A percentile compares a stretch with the other conserved stretches of the same genome.
Evolutionary conservation across 1,140 invertebrate species (phyloP).

Genomic region (Penaeus chinensis): DNA sequence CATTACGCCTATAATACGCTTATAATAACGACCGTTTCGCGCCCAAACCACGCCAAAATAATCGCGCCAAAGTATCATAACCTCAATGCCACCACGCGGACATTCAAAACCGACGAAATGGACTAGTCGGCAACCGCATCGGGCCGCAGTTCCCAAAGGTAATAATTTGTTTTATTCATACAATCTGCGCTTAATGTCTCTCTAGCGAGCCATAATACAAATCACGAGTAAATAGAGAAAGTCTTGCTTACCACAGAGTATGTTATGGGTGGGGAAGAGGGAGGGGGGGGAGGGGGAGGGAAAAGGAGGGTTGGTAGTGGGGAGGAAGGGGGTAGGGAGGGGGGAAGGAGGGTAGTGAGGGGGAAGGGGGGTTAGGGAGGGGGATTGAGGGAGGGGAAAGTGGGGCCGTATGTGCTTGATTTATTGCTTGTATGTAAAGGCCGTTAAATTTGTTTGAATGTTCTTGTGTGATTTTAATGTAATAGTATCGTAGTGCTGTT

Average conservation of each 20-base stretch:
- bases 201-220: constrained; percentile 42
- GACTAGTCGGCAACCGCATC: constrained; percentile 3
- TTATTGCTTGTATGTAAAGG: no score
- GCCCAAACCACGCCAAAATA: no score
- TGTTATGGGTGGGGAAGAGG: constrained; percentile 4
- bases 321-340: background rate
- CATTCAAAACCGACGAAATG: no score
- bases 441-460: no score
- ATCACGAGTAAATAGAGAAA: constrained; percentile 46
- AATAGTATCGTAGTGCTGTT: no score
- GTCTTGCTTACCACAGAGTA: constrained; percentile 2
- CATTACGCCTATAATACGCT: no score
- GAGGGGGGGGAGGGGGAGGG: background rate
- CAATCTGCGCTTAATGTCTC: constrained; percentile 51
- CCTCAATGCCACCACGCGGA: no score
- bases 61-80: no score
- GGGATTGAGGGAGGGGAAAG: no score
- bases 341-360: background rate
- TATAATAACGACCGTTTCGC: no score
- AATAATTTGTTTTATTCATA: constrained; percentile 60
- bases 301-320: constrained; percentile 4
- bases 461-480: no score
- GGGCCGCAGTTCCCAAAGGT: constrained; percentile 30
- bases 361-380: no score
- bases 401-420: background rate